Base-by-base conservation (phyloP, 2,113 vertebrate species). In the Charina bottae region DNA sequence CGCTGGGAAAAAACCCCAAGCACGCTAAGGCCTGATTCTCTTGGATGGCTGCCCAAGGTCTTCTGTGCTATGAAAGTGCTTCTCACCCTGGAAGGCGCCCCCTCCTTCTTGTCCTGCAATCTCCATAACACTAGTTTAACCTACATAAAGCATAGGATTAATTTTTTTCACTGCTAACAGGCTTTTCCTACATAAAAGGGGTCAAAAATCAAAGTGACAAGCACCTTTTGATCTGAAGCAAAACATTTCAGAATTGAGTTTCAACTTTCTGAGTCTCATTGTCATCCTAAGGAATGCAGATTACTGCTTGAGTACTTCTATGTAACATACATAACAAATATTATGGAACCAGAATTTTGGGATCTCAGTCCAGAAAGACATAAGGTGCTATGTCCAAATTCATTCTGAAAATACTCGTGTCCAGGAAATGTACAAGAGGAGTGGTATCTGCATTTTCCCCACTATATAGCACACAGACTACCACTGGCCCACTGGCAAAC, bases 281-380 rank as follows among this genome's bases (percentile, higher is more conserved):
- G 55, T 0, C 54, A 68, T 0, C 15, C 0, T 0, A 42, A 0
- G 17, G 2, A 42, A 24, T 37, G 19, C 8, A 55, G 6, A 6
- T 49, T 49, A 49, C 49, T 49, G 49, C 49, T 49, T 49, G 49
- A 49, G 49, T 49, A 49, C 3, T 49, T 49, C 49, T 49, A 49
- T 49, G 49, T 49, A 49, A 46, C 5, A 5, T 46, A 46, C 46
- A 46, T 46, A 46, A 49, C 49, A 49, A 56, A 28, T 56, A 87
- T 1, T 28, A 37, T 2, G 6, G 5, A 56, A 19, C 56, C 56
- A 87, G 26, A 58, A 4, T 33, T 33, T 55, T 28, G 17, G 21
- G 42, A 46, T 24, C 42, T 49, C 59, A 64, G 6, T 62, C 42
- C 13, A 49, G 62, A 64, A 68, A 89, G 26, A 54, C 15, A 3